These are phyloP conservation scores for Polymixis flavicincta DNA, from an alignment of 2,888 invertebrate species.

Conservation along the genomic window DNA sequence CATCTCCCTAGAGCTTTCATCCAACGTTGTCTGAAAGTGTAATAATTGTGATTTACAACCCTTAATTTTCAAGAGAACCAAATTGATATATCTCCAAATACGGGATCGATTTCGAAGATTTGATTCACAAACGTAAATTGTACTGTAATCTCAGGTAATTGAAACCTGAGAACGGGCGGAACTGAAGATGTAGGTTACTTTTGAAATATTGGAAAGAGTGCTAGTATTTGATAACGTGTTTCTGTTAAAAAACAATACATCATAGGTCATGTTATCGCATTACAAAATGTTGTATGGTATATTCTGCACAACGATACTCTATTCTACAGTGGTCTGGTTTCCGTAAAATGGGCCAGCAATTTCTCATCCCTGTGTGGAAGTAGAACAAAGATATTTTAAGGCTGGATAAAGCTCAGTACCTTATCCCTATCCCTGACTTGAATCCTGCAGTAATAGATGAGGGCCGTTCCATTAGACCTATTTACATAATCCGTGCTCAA, in stretches of 20 bases:
- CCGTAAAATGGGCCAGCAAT: constrained; percentile 32
- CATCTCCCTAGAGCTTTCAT: background rate
- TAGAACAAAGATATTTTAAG: constrained; percentile 35
- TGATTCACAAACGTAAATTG: constrained; percentile 15
- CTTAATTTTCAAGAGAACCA: constrained; percentile 16
- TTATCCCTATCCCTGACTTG: constrained; percentile 25
- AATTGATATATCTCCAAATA: constrained; percentile 26
- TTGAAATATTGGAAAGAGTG: background rate
- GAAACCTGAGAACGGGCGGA: background rate
- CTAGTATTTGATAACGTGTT: background rate
- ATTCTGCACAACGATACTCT: constrained; percentile 14
- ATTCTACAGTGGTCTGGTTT: constrained; percentile 5
- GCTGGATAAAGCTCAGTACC: constrained; percentile 16
- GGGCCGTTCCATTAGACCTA: constrained; percentile 7
- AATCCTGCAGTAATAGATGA: constrained; percentile 27
- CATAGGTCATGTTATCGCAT: constrained; percentile 52
- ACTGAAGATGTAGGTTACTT: background rate
- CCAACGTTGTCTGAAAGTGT: constrained; percentile 21
- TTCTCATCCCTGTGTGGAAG: constrained; percentile 35
- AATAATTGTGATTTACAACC: constrained; percentile 30
- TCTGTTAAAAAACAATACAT: constrained; percentile 8
- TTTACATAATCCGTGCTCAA: constrained; percentile 52
- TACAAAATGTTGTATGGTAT: constrained; percentile 28
- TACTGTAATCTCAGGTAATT: constrained; percentile 27
- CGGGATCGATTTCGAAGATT: constrained; percentile 13